Base-by-base conservation (phyloP, 2,113 vertebrate genomes). In the Pelmatolapia mariae region DNA sequence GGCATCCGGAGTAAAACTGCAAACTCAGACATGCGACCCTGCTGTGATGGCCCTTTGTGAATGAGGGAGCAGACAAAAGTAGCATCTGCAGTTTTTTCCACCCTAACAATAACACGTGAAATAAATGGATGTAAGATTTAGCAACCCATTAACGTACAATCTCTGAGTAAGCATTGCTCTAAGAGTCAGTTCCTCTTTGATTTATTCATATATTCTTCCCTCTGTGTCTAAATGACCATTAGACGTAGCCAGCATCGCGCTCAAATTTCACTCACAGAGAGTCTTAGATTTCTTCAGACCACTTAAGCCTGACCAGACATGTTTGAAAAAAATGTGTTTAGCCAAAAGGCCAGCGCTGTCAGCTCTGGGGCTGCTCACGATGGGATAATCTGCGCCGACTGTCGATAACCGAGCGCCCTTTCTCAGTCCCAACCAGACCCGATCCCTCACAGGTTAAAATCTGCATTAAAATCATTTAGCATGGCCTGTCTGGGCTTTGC, bases 261-360 rank as follows among this genome's bases (percentile, higher is more conserved):
- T 85, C 73, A 81, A 71, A 91, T 89, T 95, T 87, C 86, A 88
- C 43, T 83, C 85, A 6, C 22, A 63, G 76, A 84, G 87, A 88
- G 73, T 87, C 88, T 53, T 45, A 57, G 73, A 89, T 88, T 89
- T 89, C 83, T 83, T 89, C 80, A 84, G 47, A 89, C 79, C 84
- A 80, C 82, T 83, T 87, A 81, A 89, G 80, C 84, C 85, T 87
- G 83, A 91, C 81, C 79, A 90, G 89, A 92, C 88, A 86, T 86
- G 82, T 92, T 85, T 83, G 73, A 86, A 93, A 87, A 68, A 91
- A 93, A 87, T 71, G 78, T 89, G 87, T 83, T 81, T 88, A 89
- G 88, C 68, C 92, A 86, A 93, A 95, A 92, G 93, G 92, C 91
- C 91, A 94, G 10, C 7, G 83, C 92, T 94, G 92, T 95, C 93